Evolutionary conservation across 2,888 invertebrate genomes (phyloP).

Genomic region (Arenicola marina): DNA sequence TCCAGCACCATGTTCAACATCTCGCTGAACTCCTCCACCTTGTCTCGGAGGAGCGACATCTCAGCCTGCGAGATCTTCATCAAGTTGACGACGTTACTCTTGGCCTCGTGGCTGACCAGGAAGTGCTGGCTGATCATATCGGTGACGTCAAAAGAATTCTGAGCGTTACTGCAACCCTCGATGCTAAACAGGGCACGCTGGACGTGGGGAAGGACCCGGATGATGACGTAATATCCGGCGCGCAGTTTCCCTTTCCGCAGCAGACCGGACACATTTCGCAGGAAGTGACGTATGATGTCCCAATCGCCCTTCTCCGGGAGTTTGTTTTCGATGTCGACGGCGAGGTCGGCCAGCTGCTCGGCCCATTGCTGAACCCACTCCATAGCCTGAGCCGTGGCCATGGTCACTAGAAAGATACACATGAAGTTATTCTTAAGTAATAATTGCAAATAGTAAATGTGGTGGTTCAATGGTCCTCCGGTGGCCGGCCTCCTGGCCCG

Average conservation of each 20-base stretch:
- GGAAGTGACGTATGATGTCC: slow-evolving; percentile 16
- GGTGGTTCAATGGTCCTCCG: no score
- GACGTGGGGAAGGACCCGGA: slow-evolving; percentile 17
- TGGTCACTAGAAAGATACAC: no score
- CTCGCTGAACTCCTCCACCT: background rate
- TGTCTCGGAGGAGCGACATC: slow-evolving; percentile 6
- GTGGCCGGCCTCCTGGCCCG: no score
- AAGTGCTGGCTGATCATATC: slow-evolving; percentile 22
- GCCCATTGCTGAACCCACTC: slow-evolving; percentile 8
- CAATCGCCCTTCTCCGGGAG: slow-evolving; percentile 22
- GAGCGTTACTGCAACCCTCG: slow-evolving; percentile 13
- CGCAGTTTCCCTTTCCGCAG: slow-evolving; percentile 15
- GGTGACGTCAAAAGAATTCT: slow-evolving; percentile 20
- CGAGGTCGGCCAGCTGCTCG: slow-evolving; percentile 17
- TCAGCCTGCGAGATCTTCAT: slow-evolving; percentile 6
- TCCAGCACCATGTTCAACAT: slow-evolving; percentile 6
- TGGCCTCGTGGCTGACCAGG: slow-evolving; percentile 19
- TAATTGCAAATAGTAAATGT: no score
- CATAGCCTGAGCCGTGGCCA: no score
- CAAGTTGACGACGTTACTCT: slow-evolving; percentile 14
- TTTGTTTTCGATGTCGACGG: slow-evolving; percentile 13
- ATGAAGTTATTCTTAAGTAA: no score
- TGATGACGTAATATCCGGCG: slow-evolving; percentile 14
- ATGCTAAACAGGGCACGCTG: slow-evolving; percentile 13
- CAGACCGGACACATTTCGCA: slow-evolving; percentile 8